Percentiles rank a stretch among this genome's conserved stretches.
These are phyloP conservation scores for Lithophane semibrunnea DNA, from an alignment of 2,888 invertebrate species.

Conservation along the genomic window DNA sequence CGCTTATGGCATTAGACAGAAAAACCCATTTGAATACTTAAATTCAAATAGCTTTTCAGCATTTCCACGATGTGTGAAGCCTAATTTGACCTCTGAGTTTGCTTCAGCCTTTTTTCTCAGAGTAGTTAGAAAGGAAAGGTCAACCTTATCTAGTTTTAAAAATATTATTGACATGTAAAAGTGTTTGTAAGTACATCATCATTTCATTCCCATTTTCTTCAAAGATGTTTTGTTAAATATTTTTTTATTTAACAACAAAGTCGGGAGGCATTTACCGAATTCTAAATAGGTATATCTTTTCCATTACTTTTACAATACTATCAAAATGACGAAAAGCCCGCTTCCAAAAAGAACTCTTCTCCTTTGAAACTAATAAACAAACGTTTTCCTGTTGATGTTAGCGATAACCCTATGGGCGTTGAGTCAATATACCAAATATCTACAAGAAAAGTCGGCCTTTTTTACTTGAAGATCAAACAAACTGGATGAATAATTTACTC, in stretches of 20 bases:
- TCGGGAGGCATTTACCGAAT: neutral
- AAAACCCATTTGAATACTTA: neutral
- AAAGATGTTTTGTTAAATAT: neutral
- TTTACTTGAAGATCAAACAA: neutral
- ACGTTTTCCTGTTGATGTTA: constrained; percentile 45
- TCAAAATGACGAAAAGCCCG: constrained; percentile 14
- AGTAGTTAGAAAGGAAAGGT: no score
- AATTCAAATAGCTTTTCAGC: neutral
- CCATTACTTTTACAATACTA: constrained; percentile 21
- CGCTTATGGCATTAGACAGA: no score
- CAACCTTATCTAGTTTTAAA: no score
- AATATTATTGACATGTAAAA: no score
- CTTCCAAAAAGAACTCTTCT: constrained; percentile 40
- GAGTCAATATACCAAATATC: constrained; percentile 3
- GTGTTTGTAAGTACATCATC: no score
- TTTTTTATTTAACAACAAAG: neutral
- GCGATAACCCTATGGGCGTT: neutral
- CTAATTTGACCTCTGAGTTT: no score
- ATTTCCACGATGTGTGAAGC: neutral
- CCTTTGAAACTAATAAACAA: constrained; percentile 15
- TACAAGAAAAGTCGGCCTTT: neutral
- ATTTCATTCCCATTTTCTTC: neutral
- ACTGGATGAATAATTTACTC: neutral
- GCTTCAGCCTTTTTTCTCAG: no score
- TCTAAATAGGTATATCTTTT: constrained; percentile 10